Conservation (phyloP, 2,888 invertebrate species). For the Lathronympha strigana region DNA sequence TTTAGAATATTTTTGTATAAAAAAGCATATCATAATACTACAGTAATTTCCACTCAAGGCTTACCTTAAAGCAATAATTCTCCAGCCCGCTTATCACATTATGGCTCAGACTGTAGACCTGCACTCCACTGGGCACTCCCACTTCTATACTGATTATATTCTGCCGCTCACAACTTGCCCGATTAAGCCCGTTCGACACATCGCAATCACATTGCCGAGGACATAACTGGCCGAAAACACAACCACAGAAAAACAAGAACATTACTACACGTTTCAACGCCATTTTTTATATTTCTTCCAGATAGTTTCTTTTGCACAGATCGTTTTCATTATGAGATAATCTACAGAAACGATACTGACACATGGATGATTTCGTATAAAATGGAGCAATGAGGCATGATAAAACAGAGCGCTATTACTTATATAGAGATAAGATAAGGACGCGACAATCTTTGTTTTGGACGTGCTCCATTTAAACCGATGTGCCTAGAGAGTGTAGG, state of each 20-base stretch:
- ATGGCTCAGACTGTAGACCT: constrained; percentile 85
- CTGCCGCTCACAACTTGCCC: constrained; percentile 82
- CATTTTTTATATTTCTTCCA: constrained; percentile 59
- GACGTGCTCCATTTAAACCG: constrained; percentile 30
- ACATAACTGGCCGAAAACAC: constrained; percentile 63
- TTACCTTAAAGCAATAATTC: constrained; percentile 85
- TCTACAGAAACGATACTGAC: constrained; percentile 53
- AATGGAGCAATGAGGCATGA: constrained; percentile 70
- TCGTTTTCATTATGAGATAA: constrained; percentile 62
- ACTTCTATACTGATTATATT: constrained; percentile 84
- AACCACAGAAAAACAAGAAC: constrained; percentile 49
- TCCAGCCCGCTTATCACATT: constrained; percentile 86
- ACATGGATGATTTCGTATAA: constrained; percentile 55
- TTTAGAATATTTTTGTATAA: too few relatives aligned
- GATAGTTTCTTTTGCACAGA: constrained; percentile 44
- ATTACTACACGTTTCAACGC: constrained; percentile 55
- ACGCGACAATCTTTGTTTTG: constrained; percentile 49
- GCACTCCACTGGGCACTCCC: constrained; percentile 83
- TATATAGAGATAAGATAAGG: constrained; percentile 64
- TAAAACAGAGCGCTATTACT: constrained; percentile 66
- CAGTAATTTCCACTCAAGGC: constrained; percentile 4
- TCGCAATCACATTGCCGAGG: constrained; percentile 84
- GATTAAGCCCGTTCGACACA: constrained; percentile 73
- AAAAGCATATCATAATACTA: too few relatives aligned
- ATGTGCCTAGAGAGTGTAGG: constrained; percentile 6